Conservation (phyloP, 2,888 invertebrate species). For the Flabesymbios commensalis region DNA sequence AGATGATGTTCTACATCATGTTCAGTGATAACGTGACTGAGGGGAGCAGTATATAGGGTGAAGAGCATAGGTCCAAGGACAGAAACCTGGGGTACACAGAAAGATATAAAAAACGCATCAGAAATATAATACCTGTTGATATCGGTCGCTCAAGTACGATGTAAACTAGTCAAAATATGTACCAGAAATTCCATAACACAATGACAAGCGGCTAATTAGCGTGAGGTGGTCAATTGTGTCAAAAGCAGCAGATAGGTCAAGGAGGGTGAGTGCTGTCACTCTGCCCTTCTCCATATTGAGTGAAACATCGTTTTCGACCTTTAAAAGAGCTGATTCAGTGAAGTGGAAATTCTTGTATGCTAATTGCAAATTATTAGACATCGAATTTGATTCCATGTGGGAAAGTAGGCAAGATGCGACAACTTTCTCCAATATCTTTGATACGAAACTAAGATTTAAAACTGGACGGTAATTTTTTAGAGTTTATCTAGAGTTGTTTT, state of each 20-base stretch:
- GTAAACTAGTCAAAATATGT: not conserved
- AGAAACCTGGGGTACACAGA: not conserved
- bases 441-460: too few species aligned
- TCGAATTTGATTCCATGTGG: too few species aligned
- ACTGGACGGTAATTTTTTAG: too few species aligned
- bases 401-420: too few species aligned
- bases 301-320: not conserved
- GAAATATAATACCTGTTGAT: not conserved
- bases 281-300: not conserved
- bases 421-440: too few species aligned
- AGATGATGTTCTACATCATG: not conserved
- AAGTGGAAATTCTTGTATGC: not conserved
- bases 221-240: not conserved
- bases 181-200: not conserved
- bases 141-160: not conserved
- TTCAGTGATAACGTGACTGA: not conserved
- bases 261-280: not conserved
- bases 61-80: not conserved
- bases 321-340: constrained; percentile 2
- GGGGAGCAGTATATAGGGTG: not conserved
- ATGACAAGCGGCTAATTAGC: not conserved
- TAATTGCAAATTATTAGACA: not conserved
- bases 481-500: too few species aligned
- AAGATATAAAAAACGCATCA: not conserved
- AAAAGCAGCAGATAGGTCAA: not conserved